phyloP scores from a whole-genome alignment of 2,888 invertebrate species.

The Zootermopsis nevadensis region DNA sequence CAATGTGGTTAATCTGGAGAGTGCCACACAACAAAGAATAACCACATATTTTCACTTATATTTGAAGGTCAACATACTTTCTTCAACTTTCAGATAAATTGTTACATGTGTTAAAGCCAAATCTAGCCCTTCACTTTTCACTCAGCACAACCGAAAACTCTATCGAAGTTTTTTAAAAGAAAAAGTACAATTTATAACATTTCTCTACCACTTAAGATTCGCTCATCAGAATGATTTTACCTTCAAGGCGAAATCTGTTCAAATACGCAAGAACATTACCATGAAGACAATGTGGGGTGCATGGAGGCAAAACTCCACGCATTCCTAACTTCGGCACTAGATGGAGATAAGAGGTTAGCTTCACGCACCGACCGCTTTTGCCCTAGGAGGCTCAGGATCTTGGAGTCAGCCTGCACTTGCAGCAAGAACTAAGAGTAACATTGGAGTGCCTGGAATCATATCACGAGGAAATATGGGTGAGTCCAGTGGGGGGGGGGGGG shows the following conservation, averaged over 20 bases:
- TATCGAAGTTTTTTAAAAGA: not conserved
- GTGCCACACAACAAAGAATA: too few relatives aligned
- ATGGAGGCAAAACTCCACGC: too few relatives aligned
- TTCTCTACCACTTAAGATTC: not conserved
- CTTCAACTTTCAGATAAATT: not conserved
- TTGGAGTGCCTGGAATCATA: conserved; percentile 8
- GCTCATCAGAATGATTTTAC: not conserved
- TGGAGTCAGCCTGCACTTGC: too few relatives aligned
- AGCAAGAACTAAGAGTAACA: too few relatives aligned
- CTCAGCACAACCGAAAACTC: not conserved
- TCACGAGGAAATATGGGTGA: not conserved
- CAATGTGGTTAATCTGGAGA: too few relatives aligned
- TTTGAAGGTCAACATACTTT: not conserved
- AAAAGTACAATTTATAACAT: not conserved
- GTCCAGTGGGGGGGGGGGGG: not conserved
- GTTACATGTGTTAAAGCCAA: not conserved
- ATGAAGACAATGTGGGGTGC: too few relatives aligned
- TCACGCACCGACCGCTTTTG: too few relatives aligned
- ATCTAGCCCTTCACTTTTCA: not conserved
- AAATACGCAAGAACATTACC: too few relatives aligned
- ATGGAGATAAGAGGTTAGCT: too few relatives aligned
- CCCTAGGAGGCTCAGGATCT: too few relatives aligned
- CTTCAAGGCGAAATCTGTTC: not conserved
- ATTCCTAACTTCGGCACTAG: too few relatives aligned
- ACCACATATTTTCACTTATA: too few relatives aligned